phyloP scores from a whole-genome alignment of 2,888 invertebrate genomes.

The Ecliptopera silaceata region DNA sequence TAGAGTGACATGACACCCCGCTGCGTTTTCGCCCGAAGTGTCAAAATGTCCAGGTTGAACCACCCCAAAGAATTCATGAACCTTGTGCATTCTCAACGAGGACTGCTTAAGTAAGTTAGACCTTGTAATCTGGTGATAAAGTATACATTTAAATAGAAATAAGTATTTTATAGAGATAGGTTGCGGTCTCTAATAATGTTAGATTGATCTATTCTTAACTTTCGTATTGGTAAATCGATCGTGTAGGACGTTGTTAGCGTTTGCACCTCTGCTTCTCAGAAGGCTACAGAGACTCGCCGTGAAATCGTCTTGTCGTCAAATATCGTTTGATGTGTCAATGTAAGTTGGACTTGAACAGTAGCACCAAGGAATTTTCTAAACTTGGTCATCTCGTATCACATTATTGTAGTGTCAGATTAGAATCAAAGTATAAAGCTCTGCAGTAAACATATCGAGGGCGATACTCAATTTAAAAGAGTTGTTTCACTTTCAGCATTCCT shows the following conservation, averaged over 20 bases:
- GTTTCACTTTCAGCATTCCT: slow-evolving; percentile 27
- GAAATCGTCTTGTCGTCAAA: slow-evolving; percentile 69
- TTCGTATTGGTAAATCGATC: slow-evolving; percentile 56
- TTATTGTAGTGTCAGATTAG: no score
- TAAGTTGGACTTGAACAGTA: no score
- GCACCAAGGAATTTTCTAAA: no score
- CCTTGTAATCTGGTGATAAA: slow-evolving; percentile 7
- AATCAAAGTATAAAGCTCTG: no score
- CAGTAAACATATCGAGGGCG: no score
- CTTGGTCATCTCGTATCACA: no score
- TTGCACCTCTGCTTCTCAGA: slow-evolving; percentile 70
- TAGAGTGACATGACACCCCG: slow-evolving; percentile 67
- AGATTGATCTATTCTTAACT: slow-evolving; percentile 63
- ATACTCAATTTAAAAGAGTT: background rate
- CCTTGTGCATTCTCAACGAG: slow-evolving; percentile 2
- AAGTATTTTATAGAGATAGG: slow-evolving; percentile 40
- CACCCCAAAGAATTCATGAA: slow-evolving; percentile 49
- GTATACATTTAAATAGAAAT: slow-evolving; percentile 1
- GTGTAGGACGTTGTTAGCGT: slow-evolving; percentile 63
- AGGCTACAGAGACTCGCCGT: slow-evolving; percentile 50
- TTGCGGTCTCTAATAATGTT: slow-evolving; percentile 62
- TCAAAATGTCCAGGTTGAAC: slow-evolving; percentile 76
- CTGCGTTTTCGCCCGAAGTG: slow-evolving; percentile 78
- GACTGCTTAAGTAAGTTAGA: slow-evolving; percentile 8
- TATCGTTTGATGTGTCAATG: slow-evolving; percentile 47